These are phyloP conservation scores for Hozukius guyotensis DNA, from an alignment of 2,797 vertebrate genomes.

Conservation along the genomic window DNA sequence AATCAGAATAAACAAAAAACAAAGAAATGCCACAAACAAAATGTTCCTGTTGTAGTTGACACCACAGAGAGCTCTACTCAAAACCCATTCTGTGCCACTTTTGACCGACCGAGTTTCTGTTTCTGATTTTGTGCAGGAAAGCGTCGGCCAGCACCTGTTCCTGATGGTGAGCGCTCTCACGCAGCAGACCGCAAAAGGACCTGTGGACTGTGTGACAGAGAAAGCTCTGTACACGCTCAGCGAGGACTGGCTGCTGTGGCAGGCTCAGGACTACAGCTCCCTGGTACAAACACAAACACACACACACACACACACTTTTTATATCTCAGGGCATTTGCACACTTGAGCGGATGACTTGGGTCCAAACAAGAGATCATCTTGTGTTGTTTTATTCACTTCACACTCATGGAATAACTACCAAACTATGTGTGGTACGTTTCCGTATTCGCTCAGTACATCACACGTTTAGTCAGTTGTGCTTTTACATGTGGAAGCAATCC, in stretches of 20 bases:
- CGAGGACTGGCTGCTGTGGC: slow-evolving; percentile 97
- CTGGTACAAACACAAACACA: slow-evolving; percentile 81
- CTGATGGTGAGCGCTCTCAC: slow-evolving; percentile 91
- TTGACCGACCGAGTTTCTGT: not conserved
- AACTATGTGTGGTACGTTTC: not conserved
- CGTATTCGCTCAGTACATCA: not conserved
- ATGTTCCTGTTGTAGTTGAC: not conserved
- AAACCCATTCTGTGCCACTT: not conserved
- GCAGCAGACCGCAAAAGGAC: slow-evolving; percentile 93
- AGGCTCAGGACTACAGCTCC: slow-evolving; percentile 90
- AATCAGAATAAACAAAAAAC: too few species aligned
- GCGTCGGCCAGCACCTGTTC: slow-evolving; percentile 94
- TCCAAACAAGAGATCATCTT: not conserved
- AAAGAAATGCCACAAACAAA: not conserved
- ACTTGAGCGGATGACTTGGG: not conserved
- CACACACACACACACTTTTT: not conserved
- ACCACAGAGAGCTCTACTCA: not conserved
- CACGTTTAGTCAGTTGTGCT: slow-evolving; percentile 4
- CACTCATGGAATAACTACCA: not conserved
- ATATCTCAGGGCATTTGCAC: not conserved
- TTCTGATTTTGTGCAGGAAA: slow-evolving; percentile 83
- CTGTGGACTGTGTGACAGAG: slow-evolving; percentile 93
- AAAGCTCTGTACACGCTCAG: slow-evolving; percentile 96
- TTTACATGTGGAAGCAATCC: not conserved
- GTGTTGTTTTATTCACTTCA: not conserved